Conservation (phyloP, 2,113 vertebrate genomes). For the Manacus vitellinus region DNA sequence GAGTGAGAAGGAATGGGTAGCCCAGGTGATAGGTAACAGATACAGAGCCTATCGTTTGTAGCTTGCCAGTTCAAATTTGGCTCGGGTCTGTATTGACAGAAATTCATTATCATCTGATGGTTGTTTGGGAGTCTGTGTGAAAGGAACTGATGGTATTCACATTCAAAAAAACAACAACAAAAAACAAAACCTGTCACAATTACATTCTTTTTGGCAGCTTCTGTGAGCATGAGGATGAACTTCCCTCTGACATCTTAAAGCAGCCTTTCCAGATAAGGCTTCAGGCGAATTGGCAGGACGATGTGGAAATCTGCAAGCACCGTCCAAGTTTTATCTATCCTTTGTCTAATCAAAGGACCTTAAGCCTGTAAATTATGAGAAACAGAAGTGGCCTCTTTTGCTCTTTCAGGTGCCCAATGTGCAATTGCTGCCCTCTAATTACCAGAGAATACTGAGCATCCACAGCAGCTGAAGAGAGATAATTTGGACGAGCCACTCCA, state of each 20-base stretch:
- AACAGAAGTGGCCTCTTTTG: not conserved
- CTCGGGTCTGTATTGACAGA: slow-evolving; percentile 57
- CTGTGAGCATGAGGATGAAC: slow-evolving; percentile 39
- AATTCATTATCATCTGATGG: slow-evolving; percentile 68
- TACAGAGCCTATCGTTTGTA: slow-evolving; percentile 44
- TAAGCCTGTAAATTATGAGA: slow-evolving; percentile 5
- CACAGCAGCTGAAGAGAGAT: not conserved
- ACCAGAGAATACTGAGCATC: not conserved
- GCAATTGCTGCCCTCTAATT: not conserved
- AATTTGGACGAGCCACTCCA: not conserved
- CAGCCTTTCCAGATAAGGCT: slow-evolving; percentile 56
- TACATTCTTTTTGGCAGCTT: slow-evolving; percentile 54
- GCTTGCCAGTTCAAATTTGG: slow-evolving; percentile 67
- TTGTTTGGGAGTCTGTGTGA: slow-evolving; percentile 63
- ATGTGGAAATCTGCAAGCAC: not conserved
- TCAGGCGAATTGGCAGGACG: slow-evolving; percentile 16
- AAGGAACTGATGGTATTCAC: slow-evolving; percentile 62
- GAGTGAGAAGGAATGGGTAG: slow-evolving; percentile 37
- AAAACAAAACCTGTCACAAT: slow-evolving; percentile 61
- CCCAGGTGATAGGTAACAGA: slow-evolving; percentile 66
- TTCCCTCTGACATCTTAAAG: slow-evolving; percentile 59
- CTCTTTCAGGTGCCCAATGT: not conserved
- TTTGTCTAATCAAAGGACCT: slow-evolving; percentile 34
- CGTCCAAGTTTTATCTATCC: slow-evolving; percentile 38
- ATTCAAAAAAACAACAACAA: slow-evolving; percentile 64